Evolutionary conservation across 2,888 invertebrate species (phyloP).

Genomic region (Tryphoninae sp.): DNA sequence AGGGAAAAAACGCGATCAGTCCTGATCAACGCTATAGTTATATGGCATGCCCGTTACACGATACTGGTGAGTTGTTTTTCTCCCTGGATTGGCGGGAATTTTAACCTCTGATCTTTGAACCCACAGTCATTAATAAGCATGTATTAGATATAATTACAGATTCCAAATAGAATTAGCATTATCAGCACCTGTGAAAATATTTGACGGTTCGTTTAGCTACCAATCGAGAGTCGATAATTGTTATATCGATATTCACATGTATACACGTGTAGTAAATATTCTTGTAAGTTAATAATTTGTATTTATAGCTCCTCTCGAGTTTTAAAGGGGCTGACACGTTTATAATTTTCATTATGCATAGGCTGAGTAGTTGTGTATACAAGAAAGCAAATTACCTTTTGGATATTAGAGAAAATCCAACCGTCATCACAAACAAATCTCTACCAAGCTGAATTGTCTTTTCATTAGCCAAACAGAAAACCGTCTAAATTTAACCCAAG

Average conservation of each 20-base stretch:
- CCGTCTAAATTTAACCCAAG: slow-evolving; percentile 27
- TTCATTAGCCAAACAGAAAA: slow-evolving; percentile 24
- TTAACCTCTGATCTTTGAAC: background rate
- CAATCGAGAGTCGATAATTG: background rate
- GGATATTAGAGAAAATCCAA: background rate
- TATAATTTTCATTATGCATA: background rate
- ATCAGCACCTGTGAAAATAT: background rate
- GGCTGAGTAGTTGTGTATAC: background rate
- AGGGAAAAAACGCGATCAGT: slow-evolving; percentile 72
- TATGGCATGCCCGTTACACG: slow-evolving; percentile 78
- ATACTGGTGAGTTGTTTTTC: slow-evolving; percentile 71
- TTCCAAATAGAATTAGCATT: background rate
- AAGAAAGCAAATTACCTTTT: background rate
- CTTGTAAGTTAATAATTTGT: too few species aligned
- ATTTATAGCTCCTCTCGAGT: too few species aligned
- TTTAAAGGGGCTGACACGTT: too few species aligned
- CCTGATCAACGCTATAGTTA: slow-evolving; percentile 76
- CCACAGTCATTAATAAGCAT: background rate
- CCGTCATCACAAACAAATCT: slow-evolving; percentile 13
- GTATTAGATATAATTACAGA: slow-evolving; percentile 1
- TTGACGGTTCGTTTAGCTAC: too few species aligned
- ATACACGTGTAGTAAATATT: too few species aligned
- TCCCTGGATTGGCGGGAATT: background rate
- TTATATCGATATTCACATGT: background rate
- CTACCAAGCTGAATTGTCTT: slow-evolving; percentile 15